These are phyloP conservation scores for Agapostemon virescens DNA, from an alignment of 2,888 invertebrate genomes.

Conservation along the genomic window DNA sequence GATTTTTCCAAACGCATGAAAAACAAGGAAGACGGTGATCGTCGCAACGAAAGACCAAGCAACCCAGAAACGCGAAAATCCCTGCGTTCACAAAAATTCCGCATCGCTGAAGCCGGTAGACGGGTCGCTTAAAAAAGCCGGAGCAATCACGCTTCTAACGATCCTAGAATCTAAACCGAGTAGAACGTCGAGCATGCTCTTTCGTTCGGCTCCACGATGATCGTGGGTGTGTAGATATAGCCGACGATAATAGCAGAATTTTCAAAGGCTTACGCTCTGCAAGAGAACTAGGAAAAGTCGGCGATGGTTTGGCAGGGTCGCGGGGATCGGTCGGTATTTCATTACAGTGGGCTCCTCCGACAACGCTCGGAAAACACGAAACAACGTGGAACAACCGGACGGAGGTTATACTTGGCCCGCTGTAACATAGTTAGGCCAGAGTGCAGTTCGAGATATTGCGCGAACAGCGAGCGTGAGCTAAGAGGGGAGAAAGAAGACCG, in stretches of 20 bases:
- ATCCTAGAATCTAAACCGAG: constrained; percentile 28
- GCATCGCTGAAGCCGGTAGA: background rate
- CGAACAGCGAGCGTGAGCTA: constrained; percentile 29
- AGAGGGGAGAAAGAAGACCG: background rate
- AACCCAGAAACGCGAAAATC: constrained; percentile 1
- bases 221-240: background rate
- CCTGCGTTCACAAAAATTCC: background rate
- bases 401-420: constrained; percentile 55
- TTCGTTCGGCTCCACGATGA: background rate
- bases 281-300: background rate
- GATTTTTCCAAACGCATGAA: background rate
- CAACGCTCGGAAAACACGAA: constrained; percentile 59
- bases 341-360: constrained; percentile 36
- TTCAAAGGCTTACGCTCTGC: background rate
- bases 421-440: constrained; percentile 69
- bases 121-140: background rate
- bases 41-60: background rate
- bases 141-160: constrained; percentile 1
- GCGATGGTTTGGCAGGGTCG: constrained; percentile 1
- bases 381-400: constrained; percentile 61
- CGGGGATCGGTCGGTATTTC: constrained; percentile 49
- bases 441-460: constrained; percentile 50
- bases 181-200: constrained; percentile 11
- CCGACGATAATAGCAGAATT: background rate
- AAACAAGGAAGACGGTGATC: background rate